Evolutionary conservation across 2,797 vertebrate genomes (phyloP).

Genomic region (Petrocephalus schoutedeni): DNA sequence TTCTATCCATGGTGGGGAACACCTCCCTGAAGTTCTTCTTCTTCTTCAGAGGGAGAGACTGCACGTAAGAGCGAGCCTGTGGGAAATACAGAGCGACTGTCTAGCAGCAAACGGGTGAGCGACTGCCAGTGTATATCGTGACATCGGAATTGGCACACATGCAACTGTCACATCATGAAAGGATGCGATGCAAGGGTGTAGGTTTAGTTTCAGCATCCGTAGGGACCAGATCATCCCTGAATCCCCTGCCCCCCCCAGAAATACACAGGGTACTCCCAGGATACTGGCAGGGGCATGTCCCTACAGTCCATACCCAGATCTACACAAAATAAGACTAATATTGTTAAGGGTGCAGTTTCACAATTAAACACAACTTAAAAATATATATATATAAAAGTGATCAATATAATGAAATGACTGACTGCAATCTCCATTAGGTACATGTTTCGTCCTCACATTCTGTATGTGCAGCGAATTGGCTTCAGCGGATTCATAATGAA

Average conservation of each 20-base stretch:
- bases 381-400: not conserved
- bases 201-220: not conserved
- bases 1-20: constrained; percentile 59
- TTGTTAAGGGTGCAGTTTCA: not conserved
- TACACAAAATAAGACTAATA: not conserved
- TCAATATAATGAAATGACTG: not conserved
- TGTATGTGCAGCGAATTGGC: not conserved
- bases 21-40: constrained; percentile 68
- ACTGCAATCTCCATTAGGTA: not conserved
- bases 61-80: constrained; percentile 67
- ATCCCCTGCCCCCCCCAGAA: not conserved
- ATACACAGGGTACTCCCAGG: not conserved
- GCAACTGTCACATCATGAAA: not conserved
- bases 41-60: constrained; percentile 60
- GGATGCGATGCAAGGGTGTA: not conserved
- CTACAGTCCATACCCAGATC: not conserved
- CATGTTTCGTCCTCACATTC: not conserved
- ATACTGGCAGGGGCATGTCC: not conserved
- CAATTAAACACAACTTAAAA: not conserved
- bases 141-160: not conserved
- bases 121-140: not conserved
- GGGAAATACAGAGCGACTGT: not conserved
- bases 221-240: not conserved
- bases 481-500: too few relatives aligned
- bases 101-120: not conserved